Evolutionary conservation across 1,140 invertebrate species (phyloP).

Genomic region (Anastrepha obliqua): DNA sequence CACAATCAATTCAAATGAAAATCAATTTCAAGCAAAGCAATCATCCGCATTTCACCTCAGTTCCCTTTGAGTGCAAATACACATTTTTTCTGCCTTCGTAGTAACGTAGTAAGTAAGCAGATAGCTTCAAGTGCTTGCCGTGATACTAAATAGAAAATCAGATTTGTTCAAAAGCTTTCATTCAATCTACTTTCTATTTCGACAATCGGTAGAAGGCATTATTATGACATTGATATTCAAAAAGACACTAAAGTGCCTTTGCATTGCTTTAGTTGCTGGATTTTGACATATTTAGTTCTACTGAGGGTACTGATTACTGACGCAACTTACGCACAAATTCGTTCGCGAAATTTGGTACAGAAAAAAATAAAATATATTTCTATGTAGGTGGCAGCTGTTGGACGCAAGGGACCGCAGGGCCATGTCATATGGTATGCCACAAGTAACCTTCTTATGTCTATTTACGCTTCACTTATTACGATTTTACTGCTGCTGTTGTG

Average conservation of each 20-base stretch:
- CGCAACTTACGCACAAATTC: not conserved
- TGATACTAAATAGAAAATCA: not conserved
- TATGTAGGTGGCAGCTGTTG: not conserved
- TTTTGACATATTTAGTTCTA: not conserved
- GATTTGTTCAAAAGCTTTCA: slow-evolving; percentile 13
- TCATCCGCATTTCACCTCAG: too few relatives aligned
- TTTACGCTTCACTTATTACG: not conserved
- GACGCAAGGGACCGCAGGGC: not conserved
- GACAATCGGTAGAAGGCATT: not conserved
- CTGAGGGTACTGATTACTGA: not conserved
- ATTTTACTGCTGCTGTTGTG: not conserved
- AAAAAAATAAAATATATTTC: not conserved
- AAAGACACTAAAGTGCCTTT: not conserved
- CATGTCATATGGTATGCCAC: not conserved
- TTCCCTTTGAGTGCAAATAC: too few relatives aligned
- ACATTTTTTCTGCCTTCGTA: not conserved
- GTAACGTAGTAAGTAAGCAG: not conserved
- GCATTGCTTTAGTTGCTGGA: not conserved
- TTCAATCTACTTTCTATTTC: not conserved
- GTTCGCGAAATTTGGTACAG: not conserved
- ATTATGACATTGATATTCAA: not conserved
- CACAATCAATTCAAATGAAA: too few relatives aligned
- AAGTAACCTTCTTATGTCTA: not conserved
- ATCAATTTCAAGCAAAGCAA: too few relatives aligned
- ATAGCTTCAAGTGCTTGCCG: slow-evolving; percentile 12